Percentiles rank a stretch among this genome's conserved stretches.
Conservation (phyloP, 2,888 invertebrate species). For the Stenurella melanura region DNA sequence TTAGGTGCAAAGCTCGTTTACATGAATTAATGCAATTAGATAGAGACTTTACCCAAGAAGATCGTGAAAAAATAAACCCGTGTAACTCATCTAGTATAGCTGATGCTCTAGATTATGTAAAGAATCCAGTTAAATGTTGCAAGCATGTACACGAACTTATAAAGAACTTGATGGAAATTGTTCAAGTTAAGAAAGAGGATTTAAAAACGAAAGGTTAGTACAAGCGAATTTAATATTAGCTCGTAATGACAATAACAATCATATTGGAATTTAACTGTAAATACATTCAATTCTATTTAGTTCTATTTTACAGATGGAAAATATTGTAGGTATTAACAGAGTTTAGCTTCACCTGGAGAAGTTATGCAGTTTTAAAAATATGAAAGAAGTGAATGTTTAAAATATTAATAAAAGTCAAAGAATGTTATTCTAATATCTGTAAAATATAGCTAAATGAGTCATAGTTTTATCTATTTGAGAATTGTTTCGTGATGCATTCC, state of each 20-base stretch:
- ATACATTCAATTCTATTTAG: too few relatives aligned
- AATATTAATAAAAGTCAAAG: too few relatives aligned
- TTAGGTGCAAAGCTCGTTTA: constrained; percentile 94
- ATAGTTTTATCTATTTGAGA: too few relatives aligned
- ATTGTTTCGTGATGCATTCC: too few relatives aligned
- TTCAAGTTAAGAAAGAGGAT: constrained; percentile 90
- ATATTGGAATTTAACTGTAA: too few relatives aligned
- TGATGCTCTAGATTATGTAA: constrained; percentile 94
- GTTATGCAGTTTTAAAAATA: too few relatives aligned
- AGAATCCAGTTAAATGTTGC: constrained; percentile 96
- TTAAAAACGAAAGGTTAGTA: constrained; percentile 87
- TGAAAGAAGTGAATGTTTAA: too few relatives aligned
- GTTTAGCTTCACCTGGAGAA: too few relatives aligned
- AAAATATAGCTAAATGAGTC: too few relatives aligned
- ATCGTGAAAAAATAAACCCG: constrained; percentile 92
- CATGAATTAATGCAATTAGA: constrained; percentile 95
- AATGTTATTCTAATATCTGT: too few relatives aligned
- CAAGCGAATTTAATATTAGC: neutral
- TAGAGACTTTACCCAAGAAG: constrained; percentile 88
- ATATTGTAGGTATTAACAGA: too few relatives aligned
- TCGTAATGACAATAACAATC: neutral
- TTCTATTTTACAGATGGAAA: too few relatives aligned
- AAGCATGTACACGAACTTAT: constrained; percentile 92
- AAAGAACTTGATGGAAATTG: constrained; percentile 89
- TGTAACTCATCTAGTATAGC: constrained; percentile 93